A percentile compares a stretch with the other conserved stretches of the same genome.
phyloP scores from a whole-genome alignment of 2,797 vertebrate species.

The Pristis pectinata region DNA sequence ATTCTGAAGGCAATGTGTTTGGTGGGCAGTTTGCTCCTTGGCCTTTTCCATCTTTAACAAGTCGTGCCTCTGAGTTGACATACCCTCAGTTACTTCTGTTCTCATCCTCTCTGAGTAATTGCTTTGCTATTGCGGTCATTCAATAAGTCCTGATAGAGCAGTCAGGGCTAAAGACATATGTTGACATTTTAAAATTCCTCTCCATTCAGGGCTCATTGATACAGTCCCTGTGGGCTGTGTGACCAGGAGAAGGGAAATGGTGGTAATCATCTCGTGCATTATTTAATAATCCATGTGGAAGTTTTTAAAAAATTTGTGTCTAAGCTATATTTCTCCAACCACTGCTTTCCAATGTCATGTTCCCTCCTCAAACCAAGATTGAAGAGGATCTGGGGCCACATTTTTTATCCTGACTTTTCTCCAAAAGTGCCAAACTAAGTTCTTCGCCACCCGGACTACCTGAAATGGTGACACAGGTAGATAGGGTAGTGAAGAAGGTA shows the following conservation, averaged over 20 bases:
- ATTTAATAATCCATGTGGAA: background rate
- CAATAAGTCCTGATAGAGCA: background rate
- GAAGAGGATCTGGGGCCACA: background rate
- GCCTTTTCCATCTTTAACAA: background rate
- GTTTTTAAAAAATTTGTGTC: background rate
- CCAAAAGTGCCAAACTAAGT: background rate
- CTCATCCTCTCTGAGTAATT: background rate
- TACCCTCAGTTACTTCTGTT: background rate
- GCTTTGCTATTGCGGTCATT: background rate
- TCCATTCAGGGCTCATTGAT: background rate
- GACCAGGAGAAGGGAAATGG: background rate
- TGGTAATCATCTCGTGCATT: background rate
- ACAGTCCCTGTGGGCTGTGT: background rate
- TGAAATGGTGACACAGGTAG: too few species aligned
- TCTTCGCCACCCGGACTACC: too few species aligned
- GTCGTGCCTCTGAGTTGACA: background rate
- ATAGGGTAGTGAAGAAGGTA: too few species aligned
- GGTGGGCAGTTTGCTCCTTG: background rate
- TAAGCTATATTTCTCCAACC: background rate
- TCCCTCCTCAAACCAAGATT: background rate
- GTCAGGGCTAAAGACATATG: background rate
- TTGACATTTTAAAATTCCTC: background rate
- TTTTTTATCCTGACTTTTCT: background rate
- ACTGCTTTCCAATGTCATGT: background rate
- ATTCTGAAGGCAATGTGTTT: background rate